phyloP scores from a whole-genome alignment of 2,888 invertebrate species.

The Zygothrica quintamaculata region DNA sequence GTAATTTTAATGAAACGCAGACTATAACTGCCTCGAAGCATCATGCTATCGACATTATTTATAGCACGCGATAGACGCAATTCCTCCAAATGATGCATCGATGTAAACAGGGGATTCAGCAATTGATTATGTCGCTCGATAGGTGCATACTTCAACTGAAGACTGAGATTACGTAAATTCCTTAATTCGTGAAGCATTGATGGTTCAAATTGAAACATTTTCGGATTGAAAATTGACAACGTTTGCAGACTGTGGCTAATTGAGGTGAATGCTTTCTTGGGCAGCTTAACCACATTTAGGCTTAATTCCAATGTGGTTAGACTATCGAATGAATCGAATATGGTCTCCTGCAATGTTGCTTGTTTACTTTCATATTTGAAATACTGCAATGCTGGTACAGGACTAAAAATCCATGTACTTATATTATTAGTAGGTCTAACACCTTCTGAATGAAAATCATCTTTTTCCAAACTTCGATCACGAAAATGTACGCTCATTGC shows the following conservation, averaged over 20 bases:
- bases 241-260: conserved; percentile 48
- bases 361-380: conserved; percentile 58
- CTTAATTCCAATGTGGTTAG: conserved; percentile 47
- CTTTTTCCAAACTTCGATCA: conserved; percentile 54
- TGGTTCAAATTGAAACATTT: conserved; percentile 43
- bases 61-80: conserved; percentile 87
- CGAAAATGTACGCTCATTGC: conserved; percentile 56
- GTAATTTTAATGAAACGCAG: conserved; percentile 85
- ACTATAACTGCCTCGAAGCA: conserved; percentile 87
- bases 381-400: conserved; percentile 46
- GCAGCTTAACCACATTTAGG: conserved; percentile 53
- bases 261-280: conserved; percentile 41
- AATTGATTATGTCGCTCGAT: conserved; percentile 2
- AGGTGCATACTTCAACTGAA: conserved; percentile 27
- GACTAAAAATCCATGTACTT: conserved; percentile 61
- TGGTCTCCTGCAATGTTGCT: conserved; percentile 39
- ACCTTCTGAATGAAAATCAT: conserved; percentile 1
- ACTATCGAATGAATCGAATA: conserved; percentile 55
- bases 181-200: conserved; percentile 47
- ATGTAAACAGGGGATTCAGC: conserved; percentile 85
- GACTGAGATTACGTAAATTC: conserved; percentile 54
- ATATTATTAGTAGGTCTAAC: neutral
- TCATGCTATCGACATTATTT: conserved; percentile 85
- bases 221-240: conserved; percentile 53
- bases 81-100: conserved; percentile 86